Evolutionary conservation across 2,797 vertebrate genomes (phyloP).

Genomic region (Champsocephalus esox): DNA sequence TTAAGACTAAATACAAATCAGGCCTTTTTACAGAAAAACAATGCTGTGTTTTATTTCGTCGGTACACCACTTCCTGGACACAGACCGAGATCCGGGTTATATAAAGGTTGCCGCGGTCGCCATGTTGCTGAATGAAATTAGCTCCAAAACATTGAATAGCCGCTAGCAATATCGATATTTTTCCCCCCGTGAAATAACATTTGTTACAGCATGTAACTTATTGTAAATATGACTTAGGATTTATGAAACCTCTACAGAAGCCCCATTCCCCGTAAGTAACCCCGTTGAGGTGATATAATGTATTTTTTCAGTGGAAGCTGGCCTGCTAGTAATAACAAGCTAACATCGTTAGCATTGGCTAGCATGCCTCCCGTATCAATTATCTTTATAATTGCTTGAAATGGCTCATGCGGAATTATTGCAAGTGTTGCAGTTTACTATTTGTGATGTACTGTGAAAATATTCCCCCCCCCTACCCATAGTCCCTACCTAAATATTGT

Average conservation of each 20-base stretch:
- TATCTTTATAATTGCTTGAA: conserved; percentile 38
- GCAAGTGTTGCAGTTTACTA: neutral
- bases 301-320: conserved; percentile 54
- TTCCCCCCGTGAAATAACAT: conserved; percentile 44
- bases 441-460: accelerated
- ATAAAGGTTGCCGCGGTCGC: conserved; percentile 72
- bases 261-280: conserved; percentile 77
- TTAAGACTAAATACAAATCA: neutral
- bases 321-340: conserved; percentile 70
- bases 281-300: conserved; percentile 30
- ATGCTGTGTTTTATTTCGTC: neutral
- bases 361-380: conserved; percentile 52
- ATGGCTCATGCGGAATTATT: neutral
- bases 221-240: conserved; percentile 70
- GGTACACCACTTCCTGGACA: conserved; percentile 35
- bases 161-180: conserved; percentile 70
- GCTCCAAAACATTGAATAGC: conserved; percentile 78
- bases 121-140: conserved; percentile 85
- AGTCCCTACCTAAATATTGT: accelerated
- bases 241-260: conserved; percentile 61
- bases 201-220: conserved; percentile 48
- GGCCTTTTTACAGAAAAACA: neutral
- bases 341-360: conserved; percentile 59
- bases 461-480: accelerated
- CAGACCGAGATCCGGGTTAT: conserved; percentile 79